Evolutionary conservation across 2,888 invertebrate genomes (phyloP).

Genomic region (Aleiodes leptofemur): DNA sequence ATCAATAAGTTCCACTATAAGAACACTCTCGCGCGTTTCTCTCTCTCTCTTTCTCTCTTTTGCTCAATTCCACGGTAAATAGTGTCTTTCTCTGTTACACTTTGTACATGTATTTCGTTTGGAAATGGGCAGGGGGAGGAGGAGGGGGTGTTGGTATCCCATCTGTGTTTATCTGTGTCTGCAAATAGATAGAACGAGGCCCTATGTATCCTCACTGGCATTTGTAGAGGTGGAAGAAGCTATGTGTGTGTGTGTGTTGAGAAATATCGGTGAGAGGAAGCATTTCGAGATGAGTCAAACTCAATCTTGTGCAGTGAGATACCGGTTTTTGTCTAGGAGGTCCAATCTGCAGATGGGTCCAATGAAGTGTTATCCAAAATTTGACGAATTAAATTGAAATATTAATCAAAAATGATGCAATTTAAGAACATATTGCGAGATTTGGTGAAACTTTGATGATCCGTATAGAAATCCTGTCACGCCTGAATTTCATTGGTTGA

Average conservation of each 20-base stretch:
- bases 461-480: no score
- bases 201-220: constrained; percentile 48
- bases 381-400: no score
- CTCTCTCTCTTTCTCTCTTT: constrained; percentile 4
- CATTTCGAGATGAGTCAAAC: constrained; percentile 73
- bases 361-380: no score
- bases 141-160: constrained; percentile 50
- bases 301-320: constrained; percentile 65
- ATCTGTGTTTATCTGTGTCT: constrained; percentile 74
- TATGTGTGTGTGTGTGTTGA: constrained; percentile 44
- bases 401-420: no score
- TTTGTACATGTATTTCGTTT: constrained; percentile 62
- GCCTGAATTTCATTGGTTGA: no score
- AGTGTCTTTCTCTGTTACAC: constrained; percentile 50
- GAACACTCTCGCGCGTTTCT: constrained; percentile 72
- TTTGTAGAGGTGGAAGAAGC: constrained; percentile 14
- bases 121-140: constrained; percentile 61
- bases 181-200: constrained; percentile 73
- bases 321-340: constrained; percentile 45
- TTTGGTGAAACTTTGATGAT: no score
- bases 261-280: constrained; percentile 58
- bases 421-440: no score
- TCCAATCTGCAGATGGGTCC: no score
- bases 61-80: neutral
- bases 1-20: constrained; percentile 76